Evolutionary conservation across 1,140 invertebrate genomes (phyloP).

Genomic region (Bombus confusus): DNA sequence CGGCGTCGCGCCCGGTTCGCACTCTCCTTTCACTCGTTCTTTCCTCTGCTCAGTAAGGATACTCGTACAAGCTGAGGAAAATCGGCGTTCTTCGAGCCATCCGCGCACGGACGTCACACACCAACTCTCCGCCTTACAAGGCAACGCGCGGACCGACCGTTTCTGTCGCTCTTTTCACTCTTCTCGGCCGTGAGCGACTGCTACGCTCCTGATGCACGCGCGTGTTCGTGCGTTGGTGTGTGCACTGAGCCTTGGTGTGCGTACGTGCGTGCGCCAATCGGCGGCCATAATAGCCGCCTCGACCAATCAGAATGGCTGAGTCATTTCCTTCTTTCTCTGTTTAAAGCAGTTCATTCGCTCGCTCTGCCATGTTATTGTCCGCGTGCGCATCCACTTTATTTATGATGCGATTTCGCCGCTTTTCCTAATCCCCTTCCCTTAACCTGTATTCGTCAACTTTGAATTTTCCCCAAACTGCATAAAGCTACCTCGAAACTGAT

Average conservation of each 20-base stretch:
- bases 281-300: slow-evolving; percentile 68
- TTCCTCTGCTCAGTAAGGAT: slow-evolving; percentile 46
- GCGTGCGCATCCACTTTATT: slow-evolving; percentile 60
- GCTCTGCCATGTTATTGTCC: slow-evolving; percentile 34
- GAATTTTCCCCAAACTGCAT: neutral
- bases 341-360: slow-evolving; percentile 25
- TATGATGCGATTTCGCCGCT: slow-evolving; percentile 34
- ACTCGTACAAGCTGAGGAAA: slow-evolving; percentile 50
- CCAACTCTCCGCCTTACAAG: slow-evolving; percentile 72
- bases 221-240: slow-evolving; percentile 52
- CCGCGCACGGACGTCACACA: slow-evolving; percentile 64
- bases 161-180: slow-evolving; percentile 76
- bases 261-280: slow-evolving; percentile 65
- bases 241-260: neutral
- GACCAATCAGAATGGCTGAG: slow-evolving; percentile 67
- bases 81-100: slow-evolving; percentile 67
- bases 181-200: slow-evolving; percentile 75
- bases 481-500: neutral
- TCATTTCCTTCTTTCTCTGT: slow-evolving; percentile 38
- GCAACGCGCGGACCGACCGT: slow-evolving; percentile 75
- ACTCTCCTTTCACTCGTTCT: slow-evolving; percentile 50
- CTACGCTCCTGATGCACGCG: slow-evolving; percentile 58
- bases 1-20: slow-evolving; percentile 59
- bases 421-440: slow-evolving; percentile 18
- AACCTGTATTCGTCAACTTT: slow-evolving; percentile 40